Percentiles rank a stretch among this genome's conserved stretches.
Conservation (phyloP, 2,888 invertebrate genomes). For the Stictocephala bisonia region DNA sequence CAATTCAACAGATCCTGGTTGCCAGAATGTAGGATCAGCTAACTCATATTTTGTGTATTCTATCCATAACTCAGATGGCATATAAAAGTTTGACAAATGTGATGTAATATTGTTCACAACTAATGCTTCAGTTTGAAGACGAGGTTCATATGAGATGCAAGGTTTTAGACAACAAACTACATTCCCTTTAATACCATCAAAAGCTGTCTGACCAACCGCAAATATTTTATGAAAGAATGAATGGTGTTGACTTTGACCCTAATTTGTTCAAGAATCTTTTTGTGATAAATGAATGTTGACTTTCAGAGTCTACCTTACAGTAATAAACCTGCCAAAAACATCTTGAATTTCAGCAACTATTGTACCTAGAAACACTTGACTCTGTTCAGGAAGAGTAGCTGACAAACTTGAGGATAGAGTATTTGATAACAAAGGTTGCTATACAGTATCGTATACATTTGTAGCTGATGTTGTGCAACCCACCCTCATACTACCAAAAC, state of each 20-base stretch:
- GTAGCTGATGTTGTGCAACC: too few species aligned
- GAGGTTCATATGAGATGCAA: not conserved
- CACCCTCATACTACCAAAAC: too few species aligned
- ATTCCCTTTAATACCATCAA: conserved; percentile 7
- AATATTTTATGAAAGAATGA: not conserved
- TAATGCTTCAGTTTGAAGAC: conserved; percentile 39
- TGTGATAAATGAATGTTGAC: conserved; percentile 35
- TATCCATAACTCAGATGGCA: conserved; percentile 11
- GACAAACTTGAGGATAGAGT: not conserved
- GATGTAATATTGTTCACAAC: conserved; percentile 41
- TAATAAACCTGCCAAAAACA: conserved; percentile 29
- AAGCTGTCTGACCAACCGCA: conserved; percentile 35
- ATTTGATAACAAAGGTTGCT: not conserved
- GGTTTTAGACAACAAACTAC: conserved; percentile 29
- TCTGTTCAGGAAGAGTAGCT: not conserved
- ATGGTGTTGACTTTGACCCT: conserved; percentile 8
- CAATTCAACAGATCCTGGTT: conserved; percentile 43
- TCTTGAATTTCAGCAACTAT: conserved; percentile 18
- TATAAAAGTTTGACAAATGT: not conserved
- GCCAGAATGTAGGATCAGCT: conserved; percentile 44
- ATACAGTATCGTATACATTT: too few species aligned
- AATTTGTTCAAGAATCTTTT: not conserved
- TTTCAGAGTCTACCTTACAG: conserved; percentile 29
- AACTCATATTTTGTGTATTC: conserved; percentile 1
- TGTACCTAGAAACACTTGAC: conserved; percentile 44